Evolutionary conservation across 2,888 invertebrate species (phyloP).

Genomic region (Pteria penguin): DNA sequence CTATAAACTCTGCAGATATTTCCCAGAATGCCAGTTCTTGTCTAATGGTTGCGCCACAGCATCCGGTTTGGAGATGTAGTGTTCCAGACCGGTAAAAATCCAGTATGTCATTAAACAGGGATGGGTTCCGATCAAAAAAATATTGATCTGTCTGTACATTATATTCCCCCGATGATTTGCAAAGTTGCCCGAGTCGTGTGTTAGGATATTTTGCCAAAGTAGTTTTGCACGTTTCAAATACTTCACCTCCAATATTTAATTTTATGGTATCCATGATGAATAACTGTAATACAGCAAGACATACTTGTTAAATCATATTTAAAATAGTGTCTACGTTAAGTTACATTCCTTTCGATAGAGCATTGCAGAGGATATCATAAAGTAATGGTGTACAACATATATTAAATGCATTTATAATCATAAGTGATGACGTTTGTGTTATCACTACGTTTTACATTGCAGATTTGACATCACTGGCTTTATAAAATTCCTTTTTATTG

Average conservation of each 20-base stretch:
- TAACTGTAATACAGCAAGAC: too few relatives aligned
- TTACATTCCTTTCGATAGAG: too few relatives aligned
- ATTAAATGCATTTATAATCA: too few relatives aligned
- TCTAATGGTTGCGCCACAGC: slow-evolving; percentile 6
- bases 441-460: too few relatives aligned
- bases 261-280: neutral
- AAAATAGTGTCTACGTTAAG: too few relatives aligned
- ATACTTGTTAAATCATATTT: too few relatives aligned
- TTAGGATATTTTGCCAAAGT: neutral
- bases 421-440: too few relatives aligned
- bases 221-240: neutral
- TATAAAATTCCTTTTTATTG: too few relatives aligned
- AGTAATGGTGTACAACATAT: too few relatives aligned
- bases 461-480: too few relatives aligned
- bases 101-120: slow-evolving; percentile 9
- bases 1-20: neutral
- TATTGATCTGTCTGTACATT: neutral
- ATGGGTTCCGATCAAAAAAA: slow-evolving; percentile 25
- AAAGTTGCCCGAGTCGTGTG: slow-evolving; percentile 1
- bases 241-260: slow-evolving; percentile 8
- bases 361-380: too few relatives aligned
- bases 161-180: neutral
- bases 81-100: slow-evolving; percentile 4
- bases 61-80: slow-evolving; percentile 6
- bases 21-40: slow-evolving; percentile 18